Evolutionary conservation across 2,888 invertebrate species (phyloP).

Genomic region (Andrena bucephala): DNA sequence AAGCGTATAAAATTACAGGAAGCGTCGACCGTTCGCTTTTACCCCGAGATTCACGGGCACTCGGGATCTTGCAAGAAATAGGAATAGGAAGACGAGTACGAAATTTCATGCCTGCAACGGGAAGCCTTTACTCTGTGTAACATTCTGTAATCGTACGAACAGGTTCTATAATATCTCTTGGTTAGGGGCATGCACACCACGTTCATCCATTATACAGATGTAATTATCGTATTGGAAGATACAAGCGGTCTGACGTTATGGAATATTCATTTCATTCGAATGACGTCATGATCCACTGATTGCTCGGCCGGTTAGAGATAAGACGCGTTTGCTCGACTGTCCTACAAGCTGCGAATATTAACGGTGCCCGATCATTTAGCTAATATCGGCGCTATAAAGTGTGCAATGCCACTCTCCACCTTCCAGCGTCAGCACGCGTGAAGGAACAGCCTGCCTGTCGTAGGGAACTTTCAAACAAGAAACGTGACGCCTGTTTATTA

Average conservation of each 20-base stretch:
- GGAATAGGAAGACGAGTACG: slow-evolving; percentile 5
- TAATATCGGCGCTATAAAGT: neutral
- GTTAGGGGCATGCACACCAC: slow-evolving; percentile 6
- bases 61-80: slow-evolving; percentile 14
- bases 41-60: slow-evolving; percentile 36
- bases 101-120: neutral
- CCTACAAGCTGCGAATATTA: slow-evolving; percentile 11
- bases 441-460: slow-evolving; percentile 19
- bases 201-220: slow-evolving; percentile 21
- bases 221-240: slow-evolving; percentile 28
- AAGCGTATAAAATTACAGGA: slow-evolving; percentile 80
- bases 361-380: slow-evolving; percentile 5
- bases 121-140: neutral
- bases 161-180: slow-evolving; percentile 13
- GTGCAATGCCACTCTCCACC: neutral
- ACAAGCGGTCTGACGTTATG: neutral
- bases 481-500: slow-evolving; percentile 39
- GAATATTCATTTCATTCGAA: slow-evolving; percentile 22
- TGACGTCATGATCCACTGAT: slow-evolving; percentile 23
- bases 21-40: slow-evolving; percentile 59
- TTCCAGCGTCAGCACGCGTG: neutral
- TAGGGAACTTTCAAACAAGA: slow-evolving; percentile 23
- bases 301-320: slow-evolving; percentile 8
- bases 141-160: slow-evolving; percentile 1
- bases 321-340: slow-evolving; percentile 13